Evolutionary conservation across 2,888 invertebrate species (phyloP).

Genomic region (Piscicola geometra): DNA sequence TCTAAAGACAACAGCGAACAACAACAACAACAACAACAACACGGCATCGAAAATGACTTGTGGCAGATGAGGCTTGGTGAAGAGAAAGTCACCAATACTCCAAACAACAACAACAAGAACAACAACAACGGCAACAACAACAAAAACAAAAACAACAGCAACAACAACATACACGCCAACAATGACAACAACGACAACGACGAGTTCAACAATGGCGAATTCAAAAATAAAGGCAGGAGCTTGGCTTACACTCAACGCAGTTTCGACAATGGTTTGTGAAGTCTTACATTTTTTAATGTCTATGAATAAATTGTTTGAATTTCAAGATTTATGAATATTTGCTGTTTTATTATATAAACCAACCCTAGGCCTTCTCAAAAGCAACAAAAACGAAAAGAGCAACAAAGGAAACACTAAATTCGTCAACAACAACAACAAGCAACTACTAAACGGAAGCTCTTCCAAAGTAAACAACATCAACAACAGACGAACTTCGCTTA

Average conservation of each 20-base stretch:
- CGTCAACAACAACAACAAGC: neutral
- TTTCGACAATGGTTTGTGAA: conserved; percentile 1
- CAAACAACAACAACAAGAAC: neutral
- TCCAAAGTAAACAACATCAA: neutral
- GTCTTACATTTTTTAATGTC: too few relatives aligned
- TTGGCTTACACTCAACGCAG: neutral
- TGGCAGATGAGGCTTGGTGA: conserved; percentile 1
- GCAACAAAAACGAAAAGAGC: too few relatives aligned
- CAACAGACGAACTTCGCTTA: neutral
- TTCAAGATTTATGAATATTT: neutral
- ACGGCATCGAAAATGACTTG: neutral
- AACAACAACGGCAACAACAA: neutral
- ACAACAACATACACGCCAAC: neutral
- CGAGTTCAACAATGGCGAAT: neutral
- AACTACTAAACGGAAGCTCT: neutral
- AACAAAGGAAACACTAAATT: neutral
- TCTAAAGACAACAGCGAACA: neutral
- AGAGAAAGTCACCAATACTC: neutral
- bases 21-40: neutral
- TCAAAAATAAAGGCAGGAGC: neutral
- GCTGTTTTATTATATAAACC: neutral
- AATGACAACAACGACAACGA: neutral
- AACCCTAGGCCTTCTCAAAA: too few relatives aligned
- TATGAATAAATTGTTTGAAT: too few relatives aligned
- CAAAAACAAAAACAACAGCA: neutral